Evolutionary conservation across 2,888 invertebrate species (phyloP).

Genomic region (Cryptus armator): DNA sequence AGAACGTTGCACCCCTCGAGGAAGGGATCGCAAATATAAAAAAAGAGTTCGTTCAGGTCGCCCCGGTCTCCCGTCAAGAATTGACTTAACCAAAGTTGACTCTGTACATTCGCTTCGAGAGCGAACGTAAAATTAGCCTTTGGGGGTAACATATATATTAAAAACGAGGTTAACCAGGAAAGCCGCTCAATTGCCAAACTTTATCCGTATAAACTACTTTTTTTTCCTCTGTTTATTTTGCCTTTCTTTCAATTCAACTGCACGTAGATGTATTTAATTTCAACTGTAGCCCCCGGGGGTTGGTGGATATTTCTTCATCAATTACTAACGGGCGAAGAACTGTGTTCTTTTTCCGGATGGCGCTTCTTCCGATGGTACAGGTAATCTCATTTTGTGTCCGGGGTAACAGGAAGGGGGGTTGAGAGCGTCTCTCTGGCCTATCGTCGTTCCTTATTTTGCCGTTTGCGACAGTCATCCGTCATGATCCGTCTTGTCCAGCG

Average conservation of each 20-base stretch:
- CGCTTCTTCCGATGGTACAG: conserved; percentile 27
- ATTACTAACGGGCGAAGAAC: conserved; percentile 32
- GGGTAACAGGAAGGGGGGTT: not conserved
- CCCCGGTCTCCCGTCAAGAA: conserved; percentile 28
- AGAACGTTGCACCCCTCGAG: not conserved
- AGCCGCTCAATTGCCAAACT: conserved; percentile 24
- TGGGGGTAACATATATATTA: conserved; percentile 9
- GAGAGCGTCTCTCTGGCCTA: conserved; percentile 24
- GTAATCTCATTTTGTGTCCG: conserved; percentile 23
- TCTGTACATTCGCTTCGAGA: conserved; percentile 8
- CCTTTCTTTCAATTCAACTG: not conserved
- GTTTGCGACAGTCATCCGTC: conserved; percentile 75
- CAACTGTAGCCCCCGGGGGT: not conserved
- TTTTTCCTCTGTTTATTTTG: not conserved
- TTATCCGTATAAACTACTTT: conserved; percentile 5
- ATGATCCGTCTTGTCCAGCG: conserved; percentile 77
- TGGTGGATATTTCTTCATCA: conserved; percentile 22
- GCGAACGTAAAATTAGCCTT: conserved; percentile 15
- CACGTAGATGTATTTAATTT: conserved; percentile 36
- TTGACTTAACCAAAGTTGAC: conserved; percentile 49
- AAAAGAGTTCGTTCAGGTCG: conserved; percentile 21
- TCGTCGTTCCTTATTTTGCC: conserved; percentile 52
- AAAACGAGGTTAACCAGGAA: conserved; percentile 36
- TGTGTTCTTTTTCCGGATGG: not conserved
- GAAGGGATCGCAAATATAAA: conserved; percentile 32